phyloP scores from a whole-genome alignment of 2,797 vertebrate species.

The Gymnocypris eckloni region DNA sequence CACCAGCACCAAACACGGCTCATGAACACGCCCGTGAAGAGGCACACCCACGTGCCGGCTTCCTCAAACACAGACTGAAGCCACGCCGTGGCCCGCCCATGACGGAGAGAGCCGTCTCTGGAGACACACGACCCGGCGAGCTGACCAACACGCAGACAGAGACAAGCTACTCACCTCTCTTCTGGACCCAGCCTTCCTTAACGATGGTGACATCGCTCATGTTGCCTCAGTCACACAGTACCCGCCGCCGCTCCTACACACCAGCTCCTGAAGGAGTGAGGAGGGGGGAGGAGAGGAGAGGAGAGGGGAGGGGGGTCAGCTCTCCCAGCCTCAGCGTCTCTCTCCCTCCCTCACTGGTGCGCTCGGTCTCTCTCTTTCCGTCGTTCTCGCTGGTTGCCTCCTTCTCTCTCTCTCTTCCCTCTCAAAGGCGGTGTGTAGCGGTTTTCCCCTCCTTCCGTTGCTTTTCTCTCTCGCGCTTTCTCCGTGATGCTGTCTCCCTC shows the following conservation, averaged over 20 bases:
- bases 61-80: constrained; percentile 52
- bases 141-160: constrained; percentile 62
- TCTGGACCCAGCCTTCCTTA: constrained; percentile 99
- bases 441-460: constrained; percentile 69
- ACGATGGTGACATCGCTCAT: constrained; percentile 99
- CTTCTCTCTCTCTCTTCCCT: constrained; percentile 80
- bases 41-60: constrained; percentile 53
- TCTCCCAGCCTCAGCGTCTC: constrained; percentile 78
- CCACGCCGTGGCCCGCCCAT: constrained; percentile 60
- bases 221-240: constrained; percentile 89
- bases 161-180: constrained; percentile 90
- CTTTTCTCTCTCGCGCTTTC: constrained; percentile 56
- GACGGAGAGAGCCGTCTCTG: constrained; percentile 43
- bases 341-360: constrained; percentile 68
- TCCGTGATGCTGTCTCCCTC: constrained; percentile 79
- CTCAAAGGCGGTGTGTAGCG: constrained; percentile 55
- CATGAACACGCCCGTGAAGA: constrained; percentile 57
- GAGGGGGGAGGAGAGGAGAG: constrained; percentile 68
- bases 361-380: constrained; percentile 64
- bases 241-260: constrained; percentile 83
- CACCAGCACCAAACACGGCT: constrained; percentile 9
- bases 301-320: constrained; percentile 71
- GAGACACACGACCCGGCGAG: constrained; percentile 43
- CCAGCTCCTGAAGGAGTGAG: constrained; percentile 80
- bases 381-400: constrained; percentile 80